A percentile compares a stretch with the other conserved stretches of the same genome.
phyloP scores from a whole-genome alignment of 2,888 invertebrate species.

The Ditula angustiorana region DNA sequence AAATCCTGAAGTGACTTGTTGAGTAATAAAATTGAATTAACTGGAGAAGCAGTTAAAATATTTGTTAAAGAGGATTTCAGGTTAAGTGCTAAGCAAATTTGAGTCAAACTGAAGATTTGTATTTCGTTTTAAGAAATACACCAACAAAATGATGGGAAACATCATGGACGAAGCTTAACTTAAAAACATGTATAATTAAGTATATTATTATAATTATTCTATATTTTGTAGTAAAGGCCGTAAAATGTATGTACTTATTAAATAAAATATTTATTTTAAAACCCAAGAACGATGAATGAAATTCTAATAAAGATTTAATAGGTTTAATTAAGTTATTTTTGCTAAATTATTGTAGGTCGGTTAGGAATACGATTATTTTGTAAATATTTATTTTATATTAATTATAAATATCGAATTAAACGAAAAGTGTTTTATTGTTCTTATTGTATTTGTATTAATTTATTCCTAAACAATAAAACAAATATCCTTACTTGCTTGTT shows the following conservation, averaged over 20 bases:
- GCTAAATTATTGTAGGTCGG: conserved; percentile 31
- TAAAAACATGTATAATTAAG: neutral
- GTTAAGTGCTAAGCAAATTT: conserved; percentile 1
- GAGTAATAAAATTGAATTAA: neutral
- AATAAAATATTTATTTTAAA: neutral
- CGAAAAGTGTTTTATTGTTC: neutral
- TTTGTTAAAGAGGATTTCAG: neutral
- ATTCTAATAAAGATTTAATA: neutral
- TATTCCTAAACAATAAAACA: neutral
- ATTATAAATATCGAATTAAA: conserved; percentile 11
- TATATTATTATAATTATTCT: neutral
- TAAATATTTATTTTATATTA: conserved; percentile 33
- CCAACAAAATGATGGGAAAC: neutral
- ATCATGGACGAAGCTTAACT: neutral
- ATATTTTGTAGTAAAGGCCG: no score
- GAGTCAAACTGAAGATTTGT: conserved; percentile 10
- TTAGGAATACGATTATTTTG: conserved; percentile 13
- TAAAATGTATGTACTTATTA: no score
- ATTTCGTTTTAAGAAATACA: conserved; percentile 37
- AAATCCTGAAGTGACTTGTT: neutral
- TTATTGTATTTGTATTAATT: neutral
- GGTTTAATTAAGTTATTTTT: conserved; percentile 27
- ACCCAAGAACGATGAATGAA: neutral
- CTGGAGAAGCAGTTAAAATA: neutral
- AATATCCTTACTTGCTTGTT: no score